Conservation (phyloP, 2,113 vertebrate genomes). For the Chloroceryle aenea region DNA sequence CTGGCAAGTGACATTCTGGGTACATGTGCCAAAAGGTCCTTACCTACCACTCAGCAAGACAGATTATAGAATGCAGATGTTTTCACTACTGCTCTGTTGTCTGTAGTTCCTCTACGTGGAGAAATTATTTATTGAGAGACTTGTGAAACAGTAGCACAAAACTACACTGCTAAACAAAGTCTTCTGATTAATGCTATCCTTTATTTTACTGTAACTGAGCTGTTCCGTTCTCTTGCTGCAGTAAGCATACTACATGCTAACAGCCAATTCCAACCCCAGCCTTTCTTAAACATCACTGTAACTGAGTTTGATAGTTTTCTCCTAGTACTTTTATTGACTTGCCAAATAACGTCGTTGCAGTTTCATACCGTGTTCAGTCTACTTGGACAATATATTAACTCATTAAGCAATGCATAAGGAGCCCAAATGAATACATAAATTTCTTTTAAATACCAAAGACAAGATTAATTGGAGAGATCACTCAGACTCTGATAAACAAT, state of each 20-base stretch:
- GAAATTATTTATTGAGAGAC: not conserved
- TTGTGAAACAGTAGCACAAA: not conserved
- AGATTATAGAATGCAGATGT: not conserved
- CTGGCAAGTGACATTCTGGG: not conserved
- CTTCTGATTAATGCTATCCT: not conserved
- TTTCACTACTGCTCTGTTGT: not conserved
- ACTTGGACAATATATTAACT: not conserved
- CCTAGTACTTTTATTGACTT: not conserved
- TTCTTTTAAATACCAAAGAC: not conserved
- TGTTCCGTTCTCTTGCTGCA: not conserved
- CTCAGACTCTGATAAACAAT: not conserved
- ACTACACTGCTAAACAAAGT: not conserved
- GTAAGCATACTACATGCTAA: not conserved
- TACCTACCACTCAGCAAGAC: not conserved
- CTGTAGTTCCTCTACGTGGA: not conserved
- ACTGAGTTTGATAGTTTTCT: not conserved
- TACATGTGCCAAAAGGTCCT: not conserved
- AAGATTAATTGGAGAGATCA: not conserved
- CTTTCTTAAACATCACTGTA: not conserved
- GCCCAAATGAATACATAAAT: not conserved
- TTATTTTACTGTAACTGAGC: not conserved
- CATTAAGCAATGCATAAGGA: not conserved
- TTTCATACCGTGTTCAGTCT: not conserved
- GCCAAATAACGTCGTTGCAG: not conserved
- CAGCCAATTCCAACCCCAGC: not conserved